These are phyloP conservation scores for Istiophorus platypterus DNA, from an alignment of 2,113 vertebrate genomes.

Conservation along the genomic window DNA sequence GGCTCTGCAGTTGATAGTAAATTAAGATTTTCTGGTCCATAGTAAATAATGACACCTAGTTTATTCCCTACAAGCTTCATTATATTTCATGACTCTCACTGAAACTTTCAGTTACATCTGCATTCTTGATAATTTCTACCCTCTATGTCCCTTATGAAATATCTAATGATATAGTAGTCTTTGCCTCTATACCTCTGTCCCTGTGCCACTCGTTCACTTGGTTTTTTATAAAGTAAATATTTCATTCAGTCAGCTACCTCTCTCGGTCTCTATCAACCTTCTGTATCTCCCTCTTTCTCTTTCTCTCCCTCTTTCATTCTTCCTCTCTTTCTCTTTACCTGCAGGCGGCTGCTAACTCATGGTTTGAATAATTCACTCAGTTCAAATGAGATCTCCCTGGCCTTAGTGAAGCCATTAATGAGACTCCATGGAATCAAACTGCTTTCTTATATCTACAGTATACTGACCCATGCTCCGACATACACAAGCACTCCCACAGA, in stretches of 20 bases:
- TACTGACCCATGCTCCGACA: constrained; percentile 8
- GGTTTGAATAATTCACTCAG: constrained; percentile 61
- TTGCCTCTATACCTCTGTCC: background rate
- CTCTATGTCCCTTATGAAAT: background rate
- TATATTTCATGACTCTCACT: no score
- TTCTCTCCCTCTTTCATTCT: background rate
- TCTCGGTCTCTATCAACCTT: background rate
- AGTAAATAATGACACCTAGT: no score
- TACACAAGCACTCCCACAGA: background rate
- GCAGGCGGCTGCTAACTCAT: constrained; percentile 45
- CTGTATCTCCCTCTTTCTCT: background rate
- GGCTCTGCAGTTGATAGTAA: no score
- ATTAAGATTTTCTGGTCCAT: no score
- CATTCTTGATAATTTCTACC: background rate
- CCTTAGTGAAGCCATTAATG: background rate
- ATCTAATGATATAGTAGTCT: no score
- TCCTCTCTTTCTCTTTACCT: constrained; percentile 4
- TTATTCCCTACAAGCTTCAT: no score
- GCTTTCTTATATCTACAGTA: constrained; percentile 10
- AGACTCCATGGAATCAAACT: constrained; percentile 52
- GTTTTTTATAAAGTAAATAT: background rate
- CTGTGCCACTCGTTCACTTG: background rate
- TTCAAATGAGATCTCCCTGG: background rate
- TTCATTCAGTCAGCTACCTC: background rate
- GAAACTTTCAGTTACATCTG: no score